Evolutionary conservation across 2,797 vertebrate genomes (phyloP).

Genomic region (Mus caroli): DNA sequence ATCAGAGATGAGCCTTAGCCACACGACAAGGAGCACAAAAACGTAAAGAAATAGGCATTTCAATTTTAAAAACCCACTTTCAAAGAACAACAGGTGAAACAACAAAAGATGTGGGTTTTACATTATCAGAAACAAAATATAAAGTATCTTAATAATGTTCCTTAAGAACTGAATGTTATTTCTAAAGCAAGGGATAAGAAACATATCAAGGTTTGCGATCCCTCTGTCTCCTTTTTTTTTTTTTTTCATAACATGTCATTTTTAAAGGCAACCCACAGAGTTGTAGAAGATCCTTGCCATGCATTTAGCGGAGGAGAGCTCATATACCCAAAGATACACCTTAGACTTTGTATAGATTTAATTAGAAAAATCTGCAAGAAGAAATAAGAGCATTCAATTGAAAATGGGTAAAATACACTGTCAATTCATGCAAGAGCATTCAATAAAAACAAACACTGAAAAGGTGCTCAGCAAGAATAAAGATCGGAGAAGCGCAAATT

Average conservation of each 20-base stretch:
- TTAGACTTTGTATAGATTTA: background rate
- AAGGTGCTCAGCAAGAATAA: background rate
- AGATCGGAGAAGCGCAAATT: background rate
- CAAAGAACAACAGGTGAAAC: background rate
- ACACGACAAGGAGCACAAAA: background rate
- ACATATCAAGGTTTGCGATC: background rate
- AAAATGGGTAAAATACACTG: conserved; percentile 4
- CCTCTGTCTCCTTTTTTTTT: conserved; percentile 1
- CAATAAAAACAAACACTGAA: conserved; percentile 29
- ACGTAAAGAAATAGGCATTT: background rate
- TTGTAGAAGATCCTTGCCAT: background rate
- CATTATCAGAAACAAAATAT: background rate
- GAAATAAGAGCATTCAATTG: background rate
- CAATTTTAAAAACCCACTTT: background rate
- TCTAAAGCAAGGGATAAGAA: conserved; percentile 41
- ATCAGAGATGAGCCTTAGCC: background rate
- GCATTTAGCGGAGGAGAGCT: background rate
- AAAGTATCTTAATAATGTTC: conserved; percentile 47
- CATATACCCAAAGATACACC: background rate
- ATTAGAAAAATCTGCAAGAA: conserved; percentile 41
- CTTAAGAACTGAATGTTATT: conserved; percentile 29
- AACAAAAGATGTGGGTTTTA: conserved; percentile 37
- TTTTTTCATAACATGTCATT: background rate
- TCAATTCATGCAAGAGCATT: conserved; percentile 4
- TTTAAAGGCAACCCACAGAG: background rate